phyloP scores from a whole-genome alignment of 2,888 invertebrate species.

The Thysanoteuthis rhombus region DNA sequence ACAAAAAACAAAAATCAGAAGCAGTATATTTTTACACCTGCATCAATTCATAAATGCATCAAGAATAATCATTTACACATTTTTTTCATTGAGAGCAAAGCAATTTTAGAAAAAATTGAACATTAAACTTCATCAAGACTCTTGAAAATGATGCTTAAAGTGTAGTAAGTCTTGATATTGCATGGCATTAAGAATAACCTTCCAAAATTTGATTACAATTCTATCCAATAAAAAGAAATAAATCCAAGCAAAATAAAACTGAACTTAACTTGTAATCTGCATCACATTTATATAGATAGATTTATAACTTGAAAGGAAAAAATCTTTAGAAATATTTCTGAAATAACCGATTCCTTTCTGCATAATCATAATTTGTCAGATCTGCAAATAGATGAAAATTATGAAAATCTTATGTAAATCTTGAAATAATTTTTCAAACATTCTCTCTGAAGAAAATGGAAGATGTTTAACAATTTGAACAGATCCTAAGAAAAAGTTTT shows the following conservation, averaged over 20 bases:
- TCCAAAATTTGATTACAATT: not conserved
- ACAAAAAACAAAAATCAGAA: too few relatives aligned
- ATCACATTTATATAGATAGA: not conserved
- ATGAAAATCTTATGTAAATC: not conserved
- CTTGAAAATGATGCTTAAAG: not conserved
- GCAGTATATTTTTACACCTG: not conserved
- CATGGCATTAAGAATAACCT: not conserved
- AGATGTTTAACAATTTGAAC: not conserved
- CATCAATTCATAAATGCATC: not conserved
- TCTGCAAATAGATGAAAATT: not conserved
- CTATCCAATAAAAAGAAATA: not conserved
- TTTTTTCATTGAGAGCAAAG: not conserved
- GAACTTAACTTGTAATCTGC: not conserved
- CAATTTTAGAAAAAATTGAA: not conserved
- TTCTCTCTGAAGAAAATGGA: not conserved
- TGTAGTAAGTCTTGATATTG: not conserved
- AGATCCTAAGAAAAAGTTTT: not conserved
- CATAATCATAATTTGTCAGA: not conserved
- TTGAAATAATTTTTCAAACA: not conserved
- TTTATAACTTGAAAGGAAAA: constrained; percentile 12
- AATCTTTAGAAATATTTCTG: not conserved
- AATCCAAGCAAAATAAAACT: not conserved
- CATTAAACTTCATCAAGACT: not conserved
- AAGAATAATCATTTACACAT: not conserved
- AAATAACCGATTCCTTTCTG: not conserved